phyloP scores from a whole-genome alignment of 2,113 vertebrate species.

The Neolamprologus sp. region DNA sequence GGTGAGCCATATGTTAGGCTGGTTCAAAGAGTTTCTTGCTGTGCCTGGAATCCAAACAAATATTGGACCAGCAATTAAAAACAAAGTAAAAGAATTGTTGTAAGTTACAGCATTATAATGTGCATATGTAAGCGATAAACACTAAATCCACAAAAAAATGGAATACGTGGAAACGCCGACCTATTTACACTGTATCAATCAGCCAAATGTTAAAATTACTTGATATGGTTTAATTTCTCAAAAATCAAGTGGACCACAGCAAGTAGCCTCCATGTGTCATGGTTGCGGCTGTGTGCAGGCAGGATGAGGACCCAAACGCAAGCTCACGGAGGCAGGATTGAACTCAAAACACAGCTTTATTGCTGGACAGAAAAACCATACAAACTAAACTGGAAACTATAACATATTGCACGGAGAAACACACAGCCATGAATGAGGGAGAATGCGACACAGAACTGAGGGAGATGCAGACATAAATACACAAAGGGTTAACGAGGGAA shows the following conservation, averaged over 20 bases:
- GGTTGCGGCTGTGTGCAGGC: too few relatives aligned
- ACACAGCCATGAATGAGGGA: too few relatives aligned
- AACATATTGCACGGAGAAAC: too few relatives aligned
- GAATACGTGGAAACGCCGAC: neutral
- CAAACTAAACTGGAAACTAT: too few relatives aligned
- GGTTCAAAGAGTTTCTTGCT: slow-evolving; percentile 81
- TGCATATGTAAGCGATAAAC: neutral
- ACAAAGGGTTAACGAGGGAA: too few relatives aligned
- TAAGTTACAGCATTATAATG: neutral
- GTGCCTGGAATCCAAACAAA: slow-evolving; percentile 71
- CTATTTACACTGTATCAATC: neutral
- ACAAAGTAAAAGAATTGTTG: neutral
- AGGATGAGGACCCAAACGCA: too few relatives aligned
- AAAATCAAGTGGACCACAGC: neutral
- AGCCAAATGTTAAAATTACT: neutral
- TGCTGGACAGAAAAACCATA: too few relatives aligned
- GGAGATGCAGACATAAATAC: too few relatives aligned
- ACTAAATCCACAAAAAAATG: neutral
- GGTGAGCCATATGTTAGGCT: slow-evolving; percentile 85
- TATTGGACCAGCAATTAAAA: neutral
- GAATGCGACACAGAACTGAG: too few relatives aligned
- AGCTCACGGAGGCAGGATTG: too few relatives aligned
- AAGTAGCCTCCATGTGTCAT: neutral
- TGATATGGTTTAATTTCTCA: neutral
- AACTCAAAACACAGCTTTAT: too few relatives aligned